Conservation (phyloP, 2,888 invertebrate species). For the Macrophya annulata region DNA sequence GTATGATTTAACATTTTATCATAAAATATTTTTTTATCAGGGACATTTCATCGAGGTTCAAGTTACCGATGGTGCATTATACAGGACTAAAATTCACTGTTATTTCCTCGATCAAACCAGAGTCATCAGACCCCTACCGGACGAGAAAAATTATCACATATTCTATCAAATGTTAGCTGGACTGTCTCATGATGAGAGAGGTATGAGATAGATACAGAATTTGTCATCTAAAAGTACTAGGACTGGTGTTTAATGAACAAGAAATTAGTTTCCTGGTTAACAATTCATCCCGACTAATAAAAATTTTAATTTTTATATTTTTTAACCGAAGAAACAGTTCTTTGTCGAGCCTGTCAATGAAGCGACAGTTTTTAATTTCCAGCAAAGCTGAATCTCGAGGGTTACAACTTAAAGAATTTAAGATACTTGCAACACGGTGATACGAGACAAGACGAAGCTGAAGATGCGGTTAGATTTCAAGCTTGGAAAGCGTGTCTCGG, state of each 20-base stretch:
- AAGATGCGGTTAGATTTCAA: slow-evolving; percentile 89
- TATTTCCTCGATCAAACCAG: slow-evolving; percentile 97
- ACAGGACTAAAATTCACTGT: slow-evolving; percentile 97
- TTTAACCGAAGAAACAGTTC: neutral
- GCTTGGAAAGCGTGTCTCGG: slow-evolving; percentile 95
- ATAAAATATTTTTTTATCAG: slow-evolving; percentile 80
- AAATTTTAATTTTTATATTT: neutral
- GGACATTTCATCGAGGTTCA: slow-evolving; percentile 98
- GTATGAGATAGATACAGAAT: slow-evolving; percentile 71
- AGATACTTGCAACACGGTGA: slow-evolving; percentile 91
- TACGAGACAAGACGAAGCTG: slow-evolving; percentile 86
- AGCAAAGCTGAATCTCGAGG: slow-evolving; percentile 93
- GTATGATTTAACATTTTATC: neutral
- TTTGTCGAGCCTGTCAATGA: slow-evolving; percentile 30
- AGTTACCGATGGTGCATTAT: slow-evolving; percentile 96
- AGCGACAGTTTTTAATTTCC: slow-evolving; percentile 62
- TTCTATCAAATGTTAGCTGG: slow-evolving; percentile 98
- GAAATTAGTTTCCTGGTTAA: neutral
- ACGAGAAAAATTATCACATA: slow-evolving; percentile 97
- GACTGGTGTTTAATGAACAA: neutral
- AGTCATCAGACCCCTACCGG: slow-evolving; percentile 91
- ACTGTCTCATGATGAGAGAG: slow-evolving; percentile 91
- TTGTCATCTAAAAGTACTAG: neutral
- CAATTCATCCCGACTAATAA: neutral
- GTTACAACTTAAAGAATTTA: slow-evolving; percentile 90